phyloP scores from a whole-genome alignment of 1,140 invertebrate species.

The Paraescarpia echinospica region DNA sequence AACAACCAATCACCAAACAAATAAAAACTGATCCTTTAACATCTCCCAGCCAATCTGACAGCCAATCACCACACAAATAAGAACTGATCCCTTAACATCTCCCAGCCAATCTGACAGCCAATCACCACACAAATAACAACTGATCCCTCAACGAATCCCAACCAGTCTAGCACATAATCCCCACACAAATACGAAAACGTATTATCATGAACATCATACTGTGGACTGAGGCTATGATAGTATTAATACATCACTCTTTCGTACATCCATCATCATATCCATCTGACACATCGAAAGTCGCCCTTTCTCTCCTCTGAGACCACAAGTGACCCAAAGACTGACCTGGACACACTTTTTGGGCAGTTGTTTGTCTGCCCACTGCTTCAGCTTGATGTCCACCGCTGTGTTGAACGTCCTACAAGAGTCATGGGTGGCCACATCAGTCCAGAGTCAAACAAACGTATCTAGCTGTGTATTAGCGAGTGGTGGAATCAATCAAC shows the following conservation, averaged over 20 bases:
- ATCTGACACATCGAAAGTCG: too few species aligned
- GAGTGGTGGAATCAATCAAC: too few species aligned
- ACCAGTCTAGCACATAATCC: neutral
- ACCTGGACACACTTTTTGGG: conserved; percentile 81
- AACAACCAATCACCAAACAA: conserved; percentile 6
- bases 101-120: conserved; percentile 73
- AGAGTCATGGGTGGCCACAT: conserved; percentile 25
- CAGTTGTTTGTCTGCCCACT: conserved; percentile 90
- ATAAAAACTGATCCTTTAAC: conserved; percentile 23
- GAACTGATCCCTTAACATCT: conserved; percentile 58
- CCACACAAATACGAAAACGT: too few species aligned
- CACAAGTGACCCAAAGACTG: conserved; percentile 19
- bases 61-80: neutral
- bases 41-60: conserved; percentile 77
- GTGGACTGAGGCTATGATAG: too few species aligned
- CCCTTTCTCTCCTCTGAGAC: too few species aligned
- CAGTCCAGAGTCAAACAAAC: neutral
- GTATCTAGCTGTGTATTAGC: neutral
- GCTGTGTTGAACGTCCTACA: conserved; percentile 90
- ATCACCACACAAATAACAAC: conserved; percentile 16
- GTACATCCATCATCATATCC: too few species aligned
- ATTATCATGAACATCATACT: too few species aligned
- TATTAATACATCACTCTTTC: too few species aligned
- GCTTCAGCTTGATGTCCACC: conserved; percentile 93
- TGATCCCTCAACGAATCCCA: conserved; percentile 66